Evolutionary conservation across 2,113 vertebrate genomes (phyloP), one percentile per base, ranked within the genome.

Genomic region (Phaetusa simplex): DNA sequence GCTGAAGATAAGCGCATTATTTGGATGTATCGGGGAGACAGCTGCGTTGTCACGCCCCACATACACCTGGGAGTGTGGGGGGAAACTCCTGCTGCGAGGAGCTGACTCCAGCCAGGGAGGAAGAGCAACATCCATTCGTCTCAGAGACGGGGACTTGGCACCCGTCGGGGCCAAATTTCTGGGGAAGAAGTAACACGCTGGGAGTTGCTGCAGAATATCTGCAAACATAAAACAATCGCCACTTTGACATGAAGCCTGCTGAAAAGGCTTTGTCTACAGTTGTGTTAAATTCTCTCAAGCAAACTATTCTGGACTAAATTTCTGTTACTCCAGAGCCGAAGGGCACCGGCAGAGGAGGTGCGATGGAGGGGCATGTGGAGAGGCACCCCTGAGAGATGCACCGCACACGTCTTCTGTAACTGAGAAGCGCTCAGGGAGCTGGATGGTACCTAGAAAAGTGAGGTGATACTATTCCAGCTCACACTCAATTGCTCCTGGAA

Each of bases 171-270:
- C 83, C 96, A 96, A 88, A 92, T 95, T 95, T 95, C 93, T 96
- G 92, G 83, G 70, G 87, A 74, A 94, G 92, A 85, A 97, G 64
- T 32, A 95, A 76, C 74, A 47, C 7, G 1, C 87, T 94, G 88
- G 56, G 73, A 92, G 56, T 22, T 92, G 82, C n/a, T 92, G 90
- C 70, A 94, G 81, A 18, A 21, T 30, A 93, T 90, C 50, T 61
- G 82, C 89, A 95, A 96, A 95, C 86, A 71, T 87, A 95, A 95
- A 96, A 89, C 83, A 94, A 84, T 95, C 0, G 0, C n/a, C 3
- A 4, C 79, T 95, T 95, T 79, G 81, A 91, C 43, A 79, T 9
- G 4, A 43, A 91, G 49, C 86, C 88, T 77, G 55, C 64, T 94
- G 64, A 95, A 71, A 88, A 88, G 38, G 53, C 50, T 96, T 80